These are phyloP conservation scores for Stenurella melanura DNA, from an alignment of 2,888 invertebrate species.

Conservation along the genomic window DNA sequence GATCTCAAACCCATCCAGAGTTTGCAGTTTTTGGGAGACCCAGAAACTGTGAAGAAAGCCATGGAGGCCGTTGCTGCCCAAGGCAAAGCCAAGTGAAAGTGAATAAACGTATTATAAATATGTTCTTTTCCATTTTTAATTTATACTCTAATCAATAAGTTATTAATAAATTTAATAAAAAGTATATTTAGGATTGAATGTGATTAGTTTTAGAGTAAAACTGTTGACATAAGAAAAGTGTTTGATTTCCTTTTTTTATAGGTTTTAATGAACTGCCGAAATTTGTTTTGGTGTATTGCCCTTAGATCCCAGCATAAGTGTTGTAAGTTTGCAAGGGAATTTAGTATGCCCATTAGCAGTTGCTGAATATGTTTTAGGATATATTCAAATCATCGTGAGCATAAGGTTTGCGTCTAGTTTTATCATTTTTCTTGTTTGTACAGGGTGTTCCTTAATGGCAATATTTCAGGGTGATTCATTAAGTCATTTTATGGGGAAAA, in stretches of 20 bases:
- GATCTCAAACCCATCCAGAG: slow-evolving; percentile 81
- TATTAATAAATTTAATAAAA: slow-evolving; percentile 12
- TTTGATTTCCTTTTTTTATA: background rate
- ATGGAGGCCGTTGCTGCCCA: slow-evolving; percentile 87
- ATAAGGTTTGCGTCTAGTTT: too few relatives aligned
- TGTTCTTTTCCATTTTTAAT: slow-evolving; percentile 32
- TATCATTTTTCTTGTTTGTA: too few relatives aligned
- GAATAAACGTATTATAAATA: background rate
- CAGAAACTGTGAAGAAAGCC: slow-evolving; percentile 84
- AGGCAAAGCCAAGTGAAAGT: slow-evolving; percentile 82
- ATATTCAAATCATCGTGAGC: too few relatives aligned
- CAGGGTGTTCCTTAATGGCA: too few relatives aligned
- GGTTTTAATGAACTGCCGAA: background rate
- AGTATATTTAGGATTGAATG: background rate
- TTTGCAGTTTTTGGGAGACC: slow-evolving; percentile 86
- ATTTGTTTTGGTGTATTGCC: too few relatives aligned
- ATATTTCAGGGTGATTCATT: too few relatives aligned
- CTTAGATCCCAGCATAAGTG: too few relatives aligned
- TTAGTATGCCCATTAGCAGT: too few relatives aligned
- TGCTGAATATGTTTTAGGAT: too few relatives aligned
- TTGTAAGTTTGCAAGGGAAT: too few relatives aligned
- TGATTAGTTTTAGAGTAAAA: background rate
- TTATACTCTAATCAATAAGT: slow-evolving; percentile 26
- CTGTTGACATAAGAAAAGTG: background rate
- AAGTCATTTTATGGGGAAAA: too few relatives aligned